These are phyloP conservation scores for Macrophya alboannulata DNA, from an alignment of 2,888 invertebrate genomes.

Conservation along the genomic window DNA sequence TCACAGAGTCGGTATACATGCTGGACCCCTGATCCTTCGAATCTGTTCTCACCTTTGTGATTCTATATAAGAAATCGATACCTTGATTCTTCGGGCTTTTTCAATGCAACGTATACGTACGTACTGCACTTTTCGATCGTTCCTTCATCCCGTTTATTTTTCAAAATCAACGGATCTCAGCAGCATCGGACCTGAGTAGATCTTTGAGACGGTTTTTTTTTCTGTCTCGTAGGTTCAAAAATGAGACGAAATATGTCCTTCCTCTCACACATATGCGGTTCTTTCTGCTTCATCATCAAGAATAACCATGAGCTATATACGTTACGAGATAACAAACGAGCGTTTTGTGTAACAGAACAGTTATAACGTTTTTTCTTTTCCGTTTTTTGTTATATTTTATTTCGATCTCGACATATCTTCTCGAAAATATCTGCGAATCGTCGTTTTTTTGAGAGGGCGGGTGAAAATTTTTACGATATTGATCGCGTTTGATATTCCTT, in stretches of 20 bases:
- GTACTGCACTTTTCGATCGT: not conserved
- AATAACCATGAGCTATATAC: not conserved
- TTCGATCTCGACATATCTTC: too few relatives aligned
- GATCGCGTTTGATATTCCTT: conserved; percentile 39
- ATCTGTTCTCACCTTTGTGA: conserved; percentile 9
- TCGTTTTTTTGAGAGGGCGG: too few relatives aligned
- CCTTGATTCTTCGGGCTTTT: not conserved
- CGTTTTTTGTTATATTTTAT: not conserved
- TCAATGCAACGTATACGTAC: not conserved
- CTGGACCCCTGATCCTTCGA: not conserved
- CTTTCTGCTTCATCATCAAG: conserved; percentile 38
- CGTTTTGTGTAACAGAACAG: not conserved
- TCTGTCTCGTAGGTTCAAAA: not conserved
- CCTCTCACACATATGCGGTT: not conserved
- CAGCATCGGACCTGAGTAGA: conserved; percentile 8
- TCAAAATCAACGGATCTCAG: not conserved
- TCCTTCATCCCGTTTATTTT: not conserved
- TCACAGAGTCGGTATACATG: conserved; percentile 13
- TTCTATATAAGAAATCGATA: not conserved
- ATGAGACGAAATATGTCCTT: conserved; percentile 5
- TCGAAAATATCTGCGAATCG: too few relatives aligned
- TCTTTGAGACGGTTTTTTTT: not conserved
- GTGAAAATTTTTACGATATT: conserved; percentile 35
- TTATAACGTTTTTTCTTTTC: not conserved
- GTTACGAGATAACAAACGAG: not conserved